phyloP scores from a whole-genome alignment of 2,113 vertebrate species.

The Marmota monax region DNA sequence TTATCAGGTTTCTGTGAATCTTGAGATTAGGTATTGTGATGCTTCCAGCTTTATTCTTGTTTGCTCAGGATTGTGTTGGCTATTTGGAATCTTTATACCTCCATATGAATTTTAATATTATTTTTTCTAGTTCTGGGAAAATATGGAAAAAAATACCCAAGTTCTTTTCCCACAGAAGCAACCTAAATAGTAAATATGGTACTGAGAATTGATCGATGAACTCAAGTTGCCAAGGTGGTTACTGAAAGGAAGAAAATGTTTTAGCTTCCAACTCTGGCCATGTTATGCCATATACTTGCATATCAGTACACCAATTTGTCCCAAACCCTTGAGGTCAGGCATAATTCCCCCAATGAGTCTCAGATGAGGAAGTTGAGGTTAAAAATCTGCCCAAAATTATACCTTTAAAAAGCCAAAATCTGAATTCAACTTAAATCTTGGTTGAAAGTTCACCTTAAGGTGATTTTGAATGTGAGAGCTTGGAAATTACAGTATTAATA shows the following conservation, averaged over 20 bases:
- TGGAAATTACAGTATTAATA: not conserved
- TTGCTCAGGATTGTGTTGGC: not conserved
- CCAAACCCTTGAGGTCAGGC: not conserved
- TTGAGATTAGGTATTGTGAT: not conserved
- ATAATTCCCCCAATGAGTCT: not conserved
- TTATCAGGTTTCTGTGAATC: not conserved
- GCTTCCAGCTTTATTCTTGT: not conserved
- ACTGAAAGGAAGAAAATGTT: not conserved
- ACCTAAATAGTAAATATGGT: not conserved
- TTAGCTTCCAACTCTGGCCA: not conserved
- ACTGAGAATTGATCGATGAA: not conserved
- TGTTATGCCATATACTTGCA: accelerated
- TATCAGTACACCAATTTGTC: not conserved
- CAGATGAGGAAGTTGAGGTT: not conserved
- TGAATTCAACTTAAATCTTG: not conserved
- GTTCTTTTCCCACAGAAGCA: not conserved
- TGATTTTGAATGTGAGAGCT: not conserved
- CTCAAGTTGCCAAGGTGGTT: not conserved
- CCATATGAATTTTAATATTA: not conserved
- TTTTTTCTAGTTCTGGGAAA: not conserved
- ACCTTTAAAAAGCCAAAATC: not conserved
- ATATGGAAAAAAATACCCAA: not conserved
- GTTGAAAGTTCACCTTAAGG: not conserved
- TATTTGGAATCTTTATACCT: not conserved
- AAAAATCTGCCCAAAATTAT: not conserved